Evolutionary conservation across 2,888 invertebrate genomes (phyloP).

Genomic region (Hetaerina titia): DNA sequence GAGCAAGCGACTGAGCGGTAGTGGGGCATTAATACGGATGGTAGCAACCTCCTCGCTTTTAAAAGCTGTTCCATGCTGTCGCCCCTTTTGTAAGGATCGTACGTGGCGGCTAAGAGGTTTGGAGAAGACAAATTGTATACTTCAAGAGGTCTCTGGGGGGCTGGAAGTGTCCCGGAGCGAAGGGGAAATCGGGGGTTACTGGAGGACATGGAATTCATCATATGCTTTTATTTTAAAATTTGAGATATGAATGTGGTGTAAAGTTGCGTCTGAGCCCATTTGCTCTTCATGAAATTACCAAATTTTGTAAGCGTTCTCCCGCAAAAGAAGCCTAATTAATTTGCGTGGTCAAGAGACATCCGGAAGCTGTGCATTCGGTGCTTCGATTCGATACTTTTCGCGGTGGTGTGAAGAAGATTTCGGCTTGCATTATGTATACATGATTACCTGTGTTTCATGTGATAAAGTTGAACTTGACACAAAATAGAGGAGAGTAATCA

Average conservation of each 20-base stretch:
- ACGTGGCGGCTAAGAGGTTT: constrained; percentile 19
- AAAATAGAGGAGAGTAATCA: too few relatives aligned
- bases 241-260: background rate
- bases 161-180: background rate
- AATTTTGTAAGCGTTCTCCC: background rate
- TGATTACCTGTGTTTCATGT: too few relatives aligned
- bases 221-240: background rate
- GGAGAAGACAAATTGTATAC: constrained; percentile 21
- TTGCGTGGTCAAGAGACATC: background rate
- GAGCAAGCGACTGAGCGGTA: constrained; percentile 46
- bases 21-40: constrained; percentile 47
- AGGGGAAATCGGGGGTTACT: background rate
- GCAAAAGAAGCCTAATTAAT: background rate
- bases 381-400: too few relatives aligned
- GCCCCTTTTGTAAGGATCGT: background rate
- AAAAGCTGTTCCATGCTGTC: constrained; percentile 38
- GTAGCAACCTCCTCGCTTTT: constrained; percentile 1
- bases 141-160: background rate
- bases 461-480: too few relatives aligned
- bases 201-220: constrained; percentile 8
- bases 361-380: background rate
- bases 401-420: too few relatives aligned
- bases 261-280: background rate
- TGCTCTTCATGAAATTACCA: background rate
- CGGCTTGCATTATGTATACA: too few relatives aligned